Percentiles rank a stretch among this genome's conserved stretches.
phyloP scores from a whole-genome alignment of 2,888 invertebrate genomes.

The Synanthedon tipuliformis region DNA sequence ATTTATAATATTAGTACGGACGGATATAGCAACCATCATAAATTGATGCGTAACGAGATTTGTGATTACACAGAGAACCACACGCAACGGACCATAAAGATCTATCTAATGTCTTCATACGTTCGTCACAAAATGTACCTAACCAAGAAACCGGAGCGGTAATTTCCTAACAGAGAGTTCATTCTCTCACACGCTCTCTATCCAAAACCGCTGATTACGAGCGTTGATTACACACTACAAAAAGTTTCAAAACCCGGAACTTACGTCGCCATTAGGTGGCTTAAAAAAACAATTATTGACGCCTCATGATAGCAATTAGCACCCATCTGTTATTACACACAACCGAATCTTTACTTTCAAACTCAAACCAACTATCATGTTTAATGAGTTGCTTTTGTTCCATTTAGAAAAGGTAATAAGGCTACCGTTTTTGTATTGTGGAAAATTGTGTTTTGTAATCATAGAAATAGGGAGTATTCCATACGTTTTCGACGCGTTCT shows the following conservation, averaged over 20 bases:
- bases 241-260: constrained; percentile 66
- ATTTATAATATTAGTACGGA: too few species aligned
- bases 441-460: constrained; percentile 26
- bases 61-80: constrained; percentile 46
- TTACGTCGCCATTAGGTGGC: constrained; percentile 53
- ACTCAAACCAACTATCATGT: constrained; percentile 29
- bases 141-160: constrained; percentile 39
- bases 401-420: constrained; percentile 23
- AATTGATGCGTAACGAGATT: constrained; percentile 38
- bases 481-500: constrained; percentile 1
- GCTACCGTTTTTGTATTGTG: constrained; percentile 5
- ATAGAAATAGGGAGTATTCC: constrained; percentile 16
- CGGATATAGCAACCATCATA: constrained; percentile 16
- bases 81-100: constrained; percentile 59
- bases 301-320: constrained; percentile 67
- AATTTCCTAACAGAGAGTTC: constrained; percentile 44
- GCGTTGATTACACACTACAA: constrained; percentile 62
- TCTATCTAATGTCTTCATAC: constrained; percentile 63
- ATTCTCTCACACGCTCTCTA: constrained; percentile 60
- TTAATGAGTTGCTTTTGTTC: constrained; percentile 36
- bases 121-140: constrained; percentile 33
- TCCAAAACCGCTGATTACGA: constrained; percentile 55
- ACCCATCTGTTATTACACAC: constrained; percentile 63
- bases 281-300: constrained; percentile 64
- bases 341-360: constrained; percentile 54